Base-by-base conservation (phyloP, 2,797 vertebrate species). In the Xerus rutilus region DNA sequence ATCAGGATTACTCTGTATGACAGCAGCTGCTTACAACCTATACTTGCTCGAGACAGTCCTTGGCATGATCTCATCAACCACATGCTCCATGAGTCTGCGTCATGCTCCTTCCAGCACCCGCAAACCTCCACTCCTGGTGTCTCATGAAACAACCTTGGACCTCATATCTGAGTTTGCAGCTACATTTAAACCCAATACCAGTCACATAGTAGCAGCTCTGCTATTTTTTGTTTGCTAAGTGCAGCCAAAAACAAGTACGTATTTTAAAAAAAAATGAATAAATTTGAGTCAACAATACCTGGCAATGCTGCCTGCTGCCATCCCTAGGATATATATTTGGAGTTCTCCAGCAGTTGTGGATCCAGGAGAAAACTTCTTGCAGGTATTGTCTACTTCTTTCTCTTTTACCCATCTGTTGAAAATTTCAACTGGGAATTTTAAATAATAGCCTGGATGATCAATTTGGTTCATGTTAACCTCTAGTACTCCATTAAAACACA, bases 391-490 rank as follows among this genome's bases (percentile, higher is more conserved):
- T 74, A 20, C 21, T 72, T 54, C 78, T 89, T 86, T 12, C 20
- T 95, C 85, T 91, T 79, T 30, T 25, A 89, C 20, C 23, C 5
- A 18, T 85, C 12, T 74, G 57, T 76, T 92, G 32, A 90, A 93
- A 85, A 39, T 89, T 82, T 81, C 62, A 79, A 39, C 32, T 52
- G 78, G 78, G 32, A 81, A 95, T 84, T 96, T 83, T 94, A 45
- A 94, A 87, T 59, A 94, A 49, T 49, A 93, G 52, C 21, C 72
- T 89, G 47, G 43, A 47, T 94, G n/a, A 88, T 87, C 62, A 74
- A 93, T 89, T 93, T 93, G 76, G 93, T 92, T 73, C 91, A 35
- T 91, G 86, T 89, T 84, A 94, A 82, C 49, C 67, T 96, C 79
- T 93, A 84, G 45, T 89, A 43, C 32, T 70, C 84, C 83, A 94